phyloP scores from a whole-genome alignment of 2,113 vertebrate species.

The Platichthys stellatus region DNA sequence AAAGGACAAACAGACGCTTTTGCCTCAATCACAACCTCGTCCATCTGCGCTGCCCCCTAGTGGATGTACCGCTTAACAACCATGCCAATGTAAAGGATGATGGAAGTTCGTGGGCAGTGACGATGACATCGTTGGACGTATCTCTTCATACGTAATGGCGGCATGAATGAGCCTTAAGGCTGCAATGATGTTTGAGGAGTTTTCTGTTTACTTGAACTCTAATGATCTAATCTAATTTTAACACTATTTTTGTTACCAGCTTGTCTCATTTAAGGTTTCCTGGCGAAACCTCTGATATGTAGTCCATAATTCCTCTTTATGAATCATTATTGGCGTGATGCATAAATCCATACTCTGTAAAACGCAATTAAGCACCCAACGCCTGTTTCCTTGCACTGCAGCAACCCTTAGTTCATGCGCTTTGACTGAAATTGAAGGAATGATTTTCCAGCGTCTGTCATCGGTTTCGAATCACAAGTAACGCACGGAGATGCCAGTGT shows the following conservation, averaged over 20 bases:
- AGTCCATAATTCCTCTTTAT: constrained; percentile 23
- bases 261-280: not conserved
- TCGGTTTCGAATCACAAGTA: constrained; percentile 39
- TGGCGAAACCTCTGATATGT: not conserved
- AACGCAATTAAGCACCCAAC: constrained; percentile 2
- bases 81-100: too few relatives aligned
- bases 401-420: constrained; percentile 9
- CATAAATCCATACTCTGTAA: constrained; percentile 1
- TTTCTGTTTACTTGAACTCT: not conserved
- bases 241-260: not conserved
- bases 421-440: constrained; percentile 7
- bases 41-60: not conserved
- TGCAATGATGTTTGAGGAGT: not conserved
- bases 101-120: too few relatives aligned
- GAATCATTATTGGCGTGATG: constrained; percentile 24
- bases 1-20: too few relatives aligned
- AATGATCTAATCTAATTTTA: constrained; percentile 1
- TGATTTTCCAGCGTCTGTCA: constrained; percentile 43
- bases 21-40: too few relatives aligned
- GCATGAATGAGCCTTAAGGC: not conserved
- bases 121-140: too few relatives aligned
- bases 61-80: not conserved
- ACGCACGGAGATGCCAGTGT: constrained; percentile 37
- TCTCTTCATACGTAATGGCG: too few relatives aligned
- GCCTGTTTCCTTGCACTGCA: constrained; percentile 12